These are phyloP conservation scores for Polyodon spathula DNA, from an alignment of 2,113 vertebrate species.

Conservation along the genomic window DNA sequence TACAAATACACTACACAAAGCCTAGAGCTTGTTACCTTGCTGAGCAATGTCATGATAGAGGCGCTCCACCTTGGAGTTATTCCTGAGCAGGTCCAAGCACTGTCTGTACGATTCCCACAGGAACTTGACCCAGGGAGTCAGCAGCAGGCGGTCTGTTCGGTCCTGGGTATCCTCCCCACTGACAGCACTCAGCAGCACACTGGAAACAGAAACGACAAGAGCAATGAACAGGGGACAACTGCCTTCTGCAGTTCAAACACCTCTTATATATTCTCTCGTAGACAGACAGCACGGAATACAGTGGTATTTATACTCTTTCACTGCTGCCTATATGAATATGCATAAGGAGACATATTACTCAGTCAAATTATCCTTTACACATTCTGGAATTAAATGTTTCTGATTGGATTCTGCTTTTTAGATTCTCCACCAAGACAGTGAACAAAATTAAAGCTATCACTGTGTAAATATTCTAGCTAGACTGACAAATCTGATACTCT, in stretches of 20 bases:
- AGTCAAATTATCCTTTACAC: no score
- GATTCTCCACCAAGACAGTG: no score
- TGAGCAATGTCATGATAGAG: constrained; percentile 98
- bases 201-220: constrained; percentile 30
- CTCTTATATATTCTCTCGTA: background rate
- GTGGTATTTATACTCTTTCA: no score
- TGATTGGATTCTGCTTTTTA: no score
- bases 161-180: constrained; percentile 98
- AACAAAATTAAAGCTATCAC: no score
- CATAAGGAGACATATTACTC: no score
- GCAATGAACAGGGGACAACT: background rate
- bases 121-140: constrained; percentile 98
- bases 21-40: constrained; percentile 65
- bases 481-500: no score
- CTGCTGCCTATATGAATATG: no score
- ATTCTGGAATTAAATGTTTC: no score
- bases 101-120: constrained; percentile 96
- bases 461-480: no score
- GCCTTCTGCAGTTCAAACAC: no score
- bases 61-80: constrained; percentile 97
- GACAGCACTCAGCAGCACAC: constrained; percentile 92
- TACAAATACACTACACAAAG: no score
- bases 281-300: background rate
- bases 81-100: constrained; percentile 90
- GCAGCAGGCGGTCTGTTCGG: constrained; percentile 90